Conservation (phyloP, 2,888 invertebrate species). For the Mythimna loreyi region DNA sequence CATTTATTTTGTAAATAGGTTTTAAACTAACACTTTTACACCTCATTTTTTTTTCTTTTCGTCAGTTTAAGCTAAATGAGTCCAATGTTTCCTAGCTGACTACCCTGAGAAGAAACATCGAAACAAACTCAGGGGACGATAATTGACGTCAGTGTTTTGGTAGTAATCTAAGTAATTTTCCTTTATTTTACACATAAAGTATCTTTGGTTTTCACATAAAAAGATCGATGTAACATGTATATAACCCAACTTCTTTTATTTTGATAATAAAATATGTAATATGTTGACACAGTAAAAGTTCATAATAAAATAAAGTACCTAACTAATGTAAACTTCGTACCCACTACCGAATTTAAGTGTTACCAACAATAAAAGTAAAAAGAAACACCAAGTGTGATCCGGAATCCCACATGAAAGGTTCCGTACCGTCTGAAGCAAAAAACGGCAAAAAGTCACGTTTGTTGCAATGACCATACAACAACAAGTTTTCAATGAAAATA, state of each 20-base stretch:
- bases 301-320: slow-evolving; percentile 57
- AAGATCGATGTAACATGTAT: slow-evolving; percentile 3
- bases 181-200: neutral
- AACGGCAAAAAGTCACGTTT: too few relatives aligned
- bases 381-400: slow-evolving; percentile 1
- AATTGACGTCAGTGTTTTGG: neutral
- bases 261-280: slow-evolving; percentile 37
- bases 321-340: slow-evolving; percentile 41
- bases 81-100: too few relatives aligned
- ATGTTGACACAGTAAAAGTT: slow-evolving; percentile 37
- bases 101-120: too few relatives aligned
- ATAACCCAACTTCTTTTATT: slow-evolving; percentile 4
- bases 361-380: slow-evolving; percentile 36
- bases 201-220: slow-evolving; percentile 27
- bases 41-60: too few relatives aligned
- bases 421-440: too few relatives aligned
- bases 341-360: slow-evolving; percentile 54
- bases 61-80: too few relatives aligned
- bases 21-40: too few relatives aligned
- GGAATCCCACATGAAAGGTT: too few relatives aligned
- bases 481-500: too few relatives aligned
- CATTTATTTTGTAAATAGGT: too few relatives aligned
- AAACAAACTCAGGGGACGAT: neutral
- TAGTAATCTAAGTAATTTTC: neutral
- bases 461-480: too few relatives aligned